Base-by-base conservation (phyloP, 2,113 vertebrate genomes). In the Calypte anna region DNA sequence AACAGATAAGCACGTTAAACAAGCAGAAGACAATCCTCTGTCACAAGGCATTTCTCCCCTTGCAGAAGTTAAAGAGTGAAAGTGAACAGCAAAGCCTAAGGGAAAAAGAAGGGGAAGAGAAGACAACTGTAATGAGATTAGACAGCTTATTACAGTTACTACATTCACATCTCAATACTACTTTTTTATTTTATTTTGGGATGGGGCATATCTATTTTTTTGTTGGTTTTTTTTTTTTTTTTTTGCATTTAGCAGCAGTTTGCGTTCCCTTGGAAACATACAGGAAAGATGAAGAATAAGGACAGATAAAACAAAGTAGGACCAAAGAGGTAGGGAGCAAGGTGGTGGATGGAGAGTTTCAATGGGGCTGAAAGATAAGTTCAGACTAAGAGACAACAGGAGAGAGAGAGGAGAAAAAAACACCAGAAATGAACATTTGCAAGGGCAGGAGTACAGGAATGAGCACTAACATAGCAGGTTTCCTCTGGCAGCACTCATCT, bases 141-240 rank as follows among this genome's bases (percentile, higher is more conserved):
- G 55, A 44, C 40, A 75, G 63, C 68, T 89, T 91, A 91, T 82
- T 93, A 83, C 54, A 76, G 40, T 30, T 67, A 55, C 18, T 46
- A 53, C 22, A 79, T 20, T 63, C 43, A 58, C 51, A 61, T 20
- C 30, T 51, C 8, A 4, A 13, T 9, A 64, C 9, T 12, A 54
- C 5, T 61, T 75, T 58, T 75, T 27, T 4, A 16, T 72, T 82
- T 84, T 48, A 50, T 67, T 81, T 80, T 12, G 12, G 13, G 48
- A 20, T 70, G 19, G 9, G 30, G 8, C 1, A 1, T 61, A 6
- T 72, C 54, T 90, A 68, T 40, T 12, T 40, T 12, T 40, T 12
- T 40, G n/a, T n/a, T n/a, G n/a, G n/a, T 12, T 40, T 53, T 53
- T 40, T 12, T 40, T 12, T 40, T 12, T 40, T 12, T 40, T 53